Evolutionary conservation across 2,888 invertebrate species (phyloP), one percentile per base, ranked within the genome.

Genomic region (Phoenoteleia sp.): DNA sequence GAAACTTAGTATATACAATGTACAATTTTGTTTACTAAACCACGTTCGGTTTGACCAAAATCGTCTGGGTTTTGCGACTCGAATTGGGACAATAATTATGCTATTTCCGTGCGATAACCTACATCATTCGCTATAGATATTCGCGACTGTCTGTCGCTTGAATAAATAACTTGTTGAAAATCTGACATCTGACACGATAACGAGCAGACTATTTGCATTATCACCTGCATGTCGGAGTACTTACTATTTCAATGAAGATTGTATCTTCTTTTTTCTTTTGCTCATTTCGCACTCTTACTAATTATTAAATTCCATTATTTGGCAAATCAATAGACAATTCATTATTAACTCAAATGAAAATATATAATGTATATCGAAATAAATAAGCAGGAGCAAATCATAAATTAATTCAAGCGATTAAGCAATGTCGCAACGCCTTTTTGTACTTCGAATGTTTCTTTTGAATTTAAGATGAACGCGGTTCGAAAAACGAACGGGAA

Each of bases 131-230:
- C 69, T 67, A 56, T 25, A 87, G 84, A 86, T 88, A 84, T 74
- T 81, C 72, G 81, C 86, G 85, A 75, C 85, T 86, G 89, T 90
- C 90, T 91, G 90, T 89, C 86, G 87, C 86, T 88, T 93, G 91
- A 93, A 93, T 93, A 93, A 93, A 87, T 92, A 86, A 92, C 88
- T 89, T 88, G 88, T 86, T 89, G 91, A 91, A 92, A 93, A 93
- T 91, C 90, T 92, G 92, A 92, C 92, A 90, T 89, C 87, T 91
- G 92, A 91, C 91, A 91, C 88, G 92, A 91, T 92, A 92, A 91
- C 91, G 89, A 90, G 90, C 90, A 91, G 92, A 91, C 92, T 90
- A 89, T 88, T 90, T 90, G 88, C 91, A 92, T 92, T 91, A 91
- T 90, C 91, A 88, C 89, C 88, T 92, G 92, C 92, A 92, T 92